These are phyloP conservation scores for Trochalopteron elliotii DNA, from an alignment of 2,113 vertebrate species.

Conservation along the genomic window DNA sequence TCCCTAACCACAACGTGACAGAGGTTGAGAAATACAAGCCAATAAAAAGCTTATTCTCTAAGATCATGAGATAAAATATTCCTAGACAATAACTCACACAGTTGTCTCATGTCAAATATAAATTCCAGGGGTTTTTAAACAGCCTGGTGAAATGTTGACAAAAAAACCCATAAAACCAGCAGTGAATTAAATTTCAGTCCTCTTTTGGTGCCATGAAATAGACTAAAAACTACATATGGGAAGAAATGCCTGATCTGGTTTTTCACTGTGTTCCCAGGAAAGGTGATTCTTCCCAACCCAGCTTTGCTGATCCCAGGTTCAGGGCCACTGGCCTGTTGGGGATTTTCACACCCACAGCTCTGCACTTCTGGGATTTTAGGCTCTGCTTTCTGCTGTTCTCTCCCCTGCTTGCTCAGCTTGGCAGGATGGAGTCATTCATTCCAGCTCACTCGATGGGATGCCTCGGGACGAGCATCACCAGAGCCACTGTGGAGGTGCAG, in stretches of 20 bases:
- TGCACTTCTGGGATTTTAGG: neutral
- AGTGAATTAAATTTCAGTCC: neutral
- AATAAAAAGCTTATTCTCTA: neutral
- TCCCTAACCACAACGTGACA: neutral
- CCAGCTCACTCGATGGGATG: neutral
- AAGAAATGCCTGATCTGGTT: neutral
- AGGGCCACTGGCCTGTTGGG: accelerated
- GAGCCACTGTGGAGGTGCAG: neutral
- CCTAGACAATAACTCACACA: accelerated
- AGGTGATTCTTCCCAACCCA: accelerated
- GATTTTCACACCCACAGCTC: neutral
- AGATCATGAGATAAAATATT: neutral
- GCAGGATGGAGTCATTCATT: neutral
- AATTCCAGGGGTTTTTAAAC: neutral
- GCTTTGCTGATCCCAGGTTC: neutral
- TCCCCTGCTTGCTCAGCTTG: neutral
- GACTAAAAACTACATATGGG: neutral
- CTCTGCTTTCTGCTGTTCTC: neutral
- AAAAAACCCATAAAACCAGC: neutral
- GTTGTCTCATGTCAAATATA: neutral
- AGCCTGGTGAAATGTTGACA: neutral
- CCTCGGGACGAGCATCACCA: neutral
- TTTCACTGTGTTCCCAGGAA: neutral
- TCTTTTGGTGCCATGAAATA: neutral
- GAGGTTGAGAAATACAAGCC: neutral